Evolutionary conservation across 2,797 vertebrate species (phyloP).

Genomic region (Onychomys torridus): DNA sequence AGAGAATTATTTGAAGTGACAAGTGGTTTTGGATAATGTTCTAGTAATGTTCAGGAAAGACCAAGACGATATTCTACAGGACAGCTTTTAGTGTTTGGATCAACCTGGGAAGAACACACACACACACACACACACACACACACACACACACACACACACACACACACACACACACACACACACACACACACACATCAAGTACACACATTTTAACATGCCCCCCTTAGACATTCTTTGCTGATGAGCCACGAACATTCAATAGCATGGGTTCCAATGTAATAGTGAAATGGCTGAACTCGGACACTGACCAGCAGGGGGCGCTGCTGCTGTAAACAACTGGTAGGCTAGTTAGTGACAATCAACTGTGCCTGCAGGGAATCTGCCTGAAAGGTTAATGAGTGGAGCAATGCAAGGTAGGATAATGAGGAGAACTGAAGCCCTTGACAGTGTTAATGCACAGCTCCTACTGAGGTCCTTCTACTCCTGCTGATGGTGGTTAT

Average conservation of each 20-base stretch:
- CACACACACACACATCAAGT: background rate
- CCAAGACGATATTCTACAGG: background rate
- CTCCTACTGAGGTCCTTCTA: background rate
- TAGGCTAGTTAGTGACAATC: background rate
- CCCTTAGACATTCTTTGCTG: background rate
- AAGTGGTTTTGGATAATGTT: background rate
- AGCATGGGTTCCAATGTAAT: background rate
- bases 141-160: no score
- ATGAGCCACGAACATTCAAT: background rate
- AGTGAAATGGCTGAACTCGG: background rate
- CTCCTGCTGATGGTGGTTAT: background rate
- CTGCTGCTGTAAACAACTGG: background rate
- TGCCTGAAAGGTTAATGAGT: background rate
- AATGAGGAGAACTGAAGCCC: background rate
- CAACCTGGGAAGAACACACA: background rate
- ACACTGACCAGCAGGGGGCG: background rate
- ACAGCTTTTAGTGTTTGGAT: background rate
- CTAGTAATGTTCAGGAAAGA: background rate
- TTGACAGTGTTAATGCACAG: background rate
- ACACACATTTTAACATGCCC: background rate
- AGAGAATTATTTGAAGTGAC: conserved; percentile 17
- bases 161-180: background rate
- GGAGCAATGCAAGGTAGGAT: background rate
- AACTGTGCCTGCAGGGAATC: background rate
- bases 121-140: background rate